Percentiles rank a stretch among this genome's conserved stretches.
These are phyloP conservation scores for Lynx canadensis DNA, from an alignment of 2,113 vertebrate genomes.

Conservation along the genomic window DNA sequence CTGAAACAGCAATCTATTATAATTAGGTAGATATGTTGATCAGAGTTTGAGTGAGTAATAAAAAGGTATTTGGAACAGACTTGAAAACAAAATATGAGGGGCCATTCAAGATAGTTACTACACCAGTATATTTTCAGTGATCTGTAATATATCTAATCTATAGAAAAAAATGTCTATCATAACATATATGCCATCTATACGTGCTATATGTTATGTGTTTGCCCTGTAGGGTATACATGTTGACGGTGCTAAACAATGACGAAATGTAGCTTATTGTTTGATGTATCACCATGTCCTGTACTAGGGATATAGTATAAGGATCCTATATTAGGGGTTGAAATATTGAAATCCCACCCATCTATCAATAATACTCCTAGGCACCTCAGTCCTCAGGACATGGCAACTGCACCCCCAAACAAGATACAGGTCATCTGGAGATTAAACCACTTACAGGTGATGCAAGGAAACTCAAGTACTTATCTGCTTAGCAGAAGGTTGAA, in stretches of 20 bases:
- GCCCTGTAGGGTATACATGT: neutral
- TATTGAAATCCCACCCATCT: neutral
- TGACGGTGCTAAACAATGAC: neutral
- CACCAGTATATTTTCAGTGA: neutral
- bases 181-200: neutral
- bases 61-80: neutral
- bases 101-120: neutral
- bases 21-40: neutral
- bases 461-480: neutral
- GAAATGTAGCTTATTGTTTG: neutral
- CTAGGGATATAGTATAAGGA: neutral
- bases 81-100: neutral
- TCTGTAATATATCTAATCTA: neutral
- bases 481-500: neutral
- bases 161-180: neutral
- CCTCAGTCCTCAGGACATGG: neutral
- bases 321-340: neutral
- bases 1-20: neutral
- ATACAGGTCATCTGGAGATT: neutral
- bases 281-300: neutral
- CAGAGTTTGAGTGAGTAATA: slow-evolving; percentile 10
- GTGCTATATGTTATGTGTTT: no score
- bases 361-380: neutral
- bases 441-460: neutral
- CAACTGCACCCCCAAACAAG: neutral